Conservation (phyloP, 1,140 invertebrate genomes). For the Pogonomyrmex barbatus region DNA sequence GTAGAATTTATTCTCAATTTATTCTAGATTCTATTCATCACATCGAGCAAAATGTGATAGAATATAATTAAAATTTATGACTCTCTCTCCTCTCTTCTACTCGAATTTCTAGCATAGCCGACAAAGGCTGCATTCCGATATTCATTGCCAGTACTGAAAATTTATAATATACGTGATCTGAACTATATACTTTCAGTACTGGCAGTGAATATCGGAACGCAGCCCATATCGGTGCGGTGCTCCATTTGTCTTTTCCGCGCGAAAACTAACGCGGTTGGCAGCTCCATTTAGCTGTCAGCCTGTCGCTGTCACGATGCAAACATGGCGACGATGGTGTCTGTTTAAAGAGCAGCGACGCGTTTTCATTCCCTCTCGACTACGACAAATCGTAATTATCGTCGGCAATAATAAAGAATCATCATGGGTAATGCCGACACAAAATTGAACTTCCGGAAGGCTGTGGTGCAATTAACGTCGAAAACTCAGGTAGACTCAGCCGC, state of each 20-base stretch:
- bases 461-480: conserved; percentile 98
- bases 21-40: not conserved
- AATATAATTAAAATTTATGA: not conserved
- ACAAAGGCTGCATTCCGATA: too few relatives aligned
- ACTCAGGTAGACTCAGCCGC: conserved; percentile 90
- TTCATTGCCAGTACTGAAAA: too few relatives aligned
- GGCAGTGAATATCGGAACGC: too few relatives aligned
- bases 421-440: conserved; percentile 99
- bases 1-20: not conserved
- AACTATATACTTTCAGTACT: too few relatives aligned
- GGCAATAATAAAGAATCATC: not conserved
- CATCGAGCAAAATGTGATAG: too few relatives aligned
- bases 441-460: conserved; percentile 98
- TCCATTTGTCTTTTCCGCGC: not conserved
- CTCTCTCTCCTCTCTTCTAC: not conserved
- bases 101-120: too few relatives aligned
- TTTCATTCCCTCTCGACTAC: conserved; percentile 35
- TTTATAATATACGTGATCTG: too few relatives aligned
- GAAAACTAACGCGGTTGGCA: conserved; percentile 44
- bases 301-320: conserved; percentile 54
- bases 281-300: conserved; percentile 26
- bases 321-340: conserved; percentile 63
- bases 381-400: conserved; percentile 25
- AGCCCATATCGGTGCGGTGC: too few relatives aligned
- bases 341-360: conserved; percentile 57